These are phyloP conservation scores for Nasonia longicornis DNA, from an alignment of 1,140 invertebrate genomes.

Conservation along the genomic window DNA sequence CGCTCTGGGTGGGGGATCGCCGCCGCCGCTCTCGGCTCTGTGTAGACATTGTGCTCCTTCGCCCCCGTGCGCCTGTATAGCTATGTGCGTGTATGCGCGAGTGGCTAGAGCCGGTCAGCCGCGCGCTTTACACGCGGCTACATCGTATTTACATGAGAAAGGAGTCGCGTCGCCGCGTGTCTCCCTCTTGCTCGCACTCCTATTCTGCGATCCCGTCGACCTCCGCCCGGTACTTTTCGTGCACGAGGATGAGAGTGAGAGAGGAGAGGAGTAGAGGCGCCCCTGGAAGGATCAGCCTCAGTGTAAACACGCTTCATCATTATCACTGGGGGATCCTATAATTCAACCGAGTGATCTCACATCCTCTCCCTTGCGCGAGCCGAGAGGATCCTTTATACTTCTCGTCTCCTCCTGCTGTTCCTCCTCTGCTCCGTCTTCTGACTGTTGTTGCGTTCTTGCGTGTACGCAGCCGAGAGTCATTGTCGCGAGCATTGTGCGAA, in stretches of 20 bases:
- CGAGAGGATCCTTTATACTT: conserved; percentile 32
- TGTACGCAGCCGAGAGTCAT: conserved; percentile 4
- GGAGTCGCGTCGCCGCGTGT: conserved; percentile 58
- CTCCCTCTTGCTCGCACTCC: conserved; percentile 43
- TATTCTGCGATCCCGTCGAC: neutral
- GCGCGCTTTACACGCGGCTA: conserved; percentile 65
- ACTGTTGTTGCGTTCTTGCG: neutral
- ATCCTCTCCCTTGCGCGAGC: neutral
- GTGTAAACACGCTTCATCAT: conserved; percentile 68
- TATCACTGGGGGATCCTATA: conserved; percentile 65
- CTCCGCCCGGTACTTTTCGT: conserved; percentile 23
- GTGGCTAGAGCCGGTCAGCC: conserved; percentile 55
- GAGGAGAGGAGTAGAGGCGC: conserved; percentile 44
- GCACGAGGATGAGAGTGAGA: neutral
- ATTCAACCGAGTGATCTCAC: conserved; percentile 52
- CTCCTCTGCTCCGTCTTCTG: neutral
- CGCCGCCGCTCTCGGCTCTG: neutral
- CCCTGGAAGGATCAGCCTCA: conserved; percentile 53
- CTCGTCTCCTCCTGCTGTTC: conserved; percentile 36
- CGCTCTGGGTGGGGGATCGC: conserved; percentile 44
- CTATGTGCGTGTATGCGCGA: neutral
- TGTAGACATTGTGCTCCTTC: neutral
- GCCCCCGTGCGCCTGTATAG: neutral
- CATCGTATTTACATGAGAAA: conserved; percentile 71
- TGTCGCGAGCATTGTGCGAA: conserved; percentile 9